These are phyloP conservation scores for Apeltes quadracus DNA, from an alignment of 2,113 vertebrate genomes.

Conservation along the genomic window DNA sequence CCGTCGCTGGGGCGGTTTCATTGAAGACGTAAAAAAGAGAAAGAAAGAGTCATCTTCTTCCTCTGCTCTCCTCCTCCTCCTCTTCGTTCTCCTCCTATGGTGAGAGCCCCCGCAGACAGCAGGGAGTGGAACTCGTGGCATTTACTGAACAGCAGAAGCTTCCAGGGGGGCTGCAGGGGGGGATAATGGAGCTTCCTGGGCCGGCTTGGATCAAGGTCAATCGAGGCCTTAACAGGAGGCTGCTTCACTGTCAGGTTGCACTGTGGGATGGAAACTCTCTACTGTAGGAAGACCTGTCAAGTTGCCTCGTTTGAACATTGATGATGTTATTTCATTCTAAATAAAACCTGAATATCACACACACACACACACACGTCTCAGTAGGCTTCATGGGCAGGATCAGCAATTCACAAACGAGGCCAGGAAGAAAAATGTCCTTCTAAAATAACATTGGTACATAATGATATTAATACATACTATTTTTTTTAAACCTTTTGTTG, in stretches of 20 bases:
- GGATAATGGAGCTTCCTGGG: constrained; percentile 68
- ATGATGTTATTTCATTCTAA: constrained; percentile 16
- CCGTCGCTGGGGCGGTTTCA: constrained; percentile 21
- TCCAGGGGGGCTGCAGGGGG: constrained; percentile 53
- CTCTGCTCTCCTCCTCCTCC: neutral
- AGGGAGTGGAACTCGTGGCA: constrained; percentile 60
- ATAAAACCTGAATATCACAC: constrained; percentile 12
- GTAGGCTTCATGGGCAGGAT: constrained; percentile 20
- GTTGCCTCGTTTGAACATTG: neutral
- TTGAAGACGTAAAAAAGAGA: constrained; percentile 15
- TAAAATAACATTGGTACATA: neutral
- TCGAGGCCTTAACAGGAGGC: constrained; percentile 23
- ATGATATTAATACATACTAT: neutral
- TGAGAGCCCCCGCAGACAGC: constrained; percentile 46
- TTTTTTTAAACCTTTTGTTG: neutral
- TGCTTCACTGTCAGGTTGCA: constrained; percentile 16
- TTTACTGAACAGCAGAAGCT: constrained; percentile 68
- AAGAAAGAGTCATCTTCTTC: neutral
- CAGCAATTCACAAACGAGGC: neutral
- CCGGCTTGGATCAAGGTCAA: constrained; percentile 50
- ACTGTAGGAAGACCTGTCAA: constrained; percentile 1
- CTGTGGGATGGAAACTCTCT: constrained; percentile 19
- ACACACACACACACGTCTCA: neutral
- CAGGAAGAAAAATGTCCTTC: neutral
- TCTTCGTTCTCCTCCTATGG: constrained; percentile 24